Base-by-base conservation (phyloP, 2,888 invertebrate genomes). In the Caenorhabditis japonica region DNA sequence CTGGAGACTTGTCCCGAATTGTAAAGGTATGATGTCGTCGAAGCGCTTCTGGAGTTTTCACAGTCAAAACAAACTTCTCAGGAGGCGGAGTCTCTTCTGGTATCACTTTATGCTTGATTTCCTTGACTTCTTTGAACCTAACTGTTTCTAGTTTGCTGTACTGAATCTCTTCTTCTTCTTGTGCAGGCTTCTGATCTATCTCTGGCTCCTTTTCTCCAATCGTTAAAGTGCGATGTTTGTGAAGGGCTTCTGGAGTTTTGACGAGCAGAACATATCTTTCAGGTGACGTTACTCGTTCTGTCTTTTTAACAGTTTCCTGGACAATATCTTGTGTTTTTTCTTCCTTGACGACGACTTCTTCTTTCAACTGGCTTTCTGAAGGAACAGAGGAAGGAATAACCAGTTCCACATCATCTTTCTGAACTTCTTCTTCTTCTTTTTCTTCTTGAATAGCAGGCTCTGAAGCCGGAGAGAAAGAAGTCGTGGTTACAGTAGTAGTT, bases 201-300 rank as follows among this genome's bases (percentile, higher is more conserved):
- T 8, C 12, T 15, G 60, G 60, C 43, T 70, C 60, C 15, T 47
- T 62, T 13, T 59, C 64, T 53, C 59, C 64, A n/a, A 72, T 72
- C 15, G 27, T 53, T 52, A 72, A 30, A 5, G 72, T 64, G 44
- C 62, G 60, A 41, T 77, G 73, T 39, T 77, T 77, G 17, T 70
- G 55, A 10, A 68, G 69, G 15, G 74, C 61, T 49, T 75, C 74
- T 0, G 77, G 73, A n/a, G 73, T 64, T 38, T 75, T 72, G 21
- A 69, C 72, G 25, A 60, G 56, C 30, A 78, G 53, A 12, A 75
- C 47, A 53, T 64, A 77, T 59, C 69, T 47, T 46, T 77, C 75
- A 3, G 77, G 72, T 3, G 72, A 72, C 12, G 44, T 51, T 17
- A 60, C 43, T 60, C 64, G 59, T 17, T 72, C 60, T 25, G 43